Conservation (phyloP, 2,888 invertebrate genomes). For the Ormyrus labotus region DNA sequence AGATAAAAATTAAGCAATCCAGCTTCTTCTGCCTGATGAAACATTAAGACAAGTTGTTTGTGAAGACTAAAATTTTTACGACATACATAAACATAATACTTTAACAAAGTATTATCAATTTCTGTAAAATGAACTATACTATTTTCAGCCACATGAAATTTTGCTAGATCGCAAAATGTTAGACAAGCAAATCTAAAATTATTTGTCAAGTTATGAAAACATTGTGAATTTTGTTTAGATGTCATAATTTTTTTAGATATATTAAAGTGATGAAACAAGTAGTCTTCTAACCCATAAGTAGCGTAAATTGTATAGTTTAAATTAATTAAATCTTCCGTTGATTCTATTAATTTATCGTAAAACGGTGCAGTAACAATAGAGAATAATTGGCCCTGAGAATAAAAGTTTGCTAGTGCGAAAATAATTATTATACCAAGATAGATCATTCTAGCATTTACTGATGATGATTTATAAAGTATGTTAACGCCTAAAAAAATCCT, state of each 20-base stretch:
- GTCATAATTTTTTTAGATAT: no score
- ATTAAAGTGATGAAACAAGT: no score
- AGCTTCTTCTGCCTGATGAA: not conserved
- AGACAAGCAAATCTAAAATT: no score
- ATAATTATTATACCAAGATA: not conserved
- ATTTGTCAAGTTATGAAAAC: no score
- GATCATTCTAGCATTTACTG: not conserved
- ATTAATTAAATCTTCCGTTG: not conserved
- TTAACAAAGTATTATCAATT: not conserved
- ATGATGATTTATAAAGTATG: not conserved
- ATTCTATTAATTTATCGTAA: not conserved
- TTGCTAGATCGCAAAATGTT: no score
- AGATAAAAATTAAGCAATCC: not conserved
- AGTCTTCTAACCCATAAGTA: no score
- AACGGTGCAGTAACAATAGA: not conserved
- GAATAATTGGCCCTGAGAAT: not conserved
- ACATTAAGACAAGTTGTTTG: not conserved
- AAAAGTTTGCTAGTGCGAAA: not conserved
- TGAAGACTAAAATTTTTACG: not conserved
- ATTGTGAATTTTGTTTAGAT: no score
- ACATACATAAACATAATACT: not conserved
- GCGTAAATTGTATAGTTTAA: not conserved
- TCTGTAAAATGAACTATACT: not conserved
- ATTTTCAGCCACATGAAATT: no score
- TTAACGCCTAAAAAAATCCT: not conserved